Evolutionary conservation across 2,797 vertebrate species (phyloP).

Genomic region (Staurois parvus): DNA sequence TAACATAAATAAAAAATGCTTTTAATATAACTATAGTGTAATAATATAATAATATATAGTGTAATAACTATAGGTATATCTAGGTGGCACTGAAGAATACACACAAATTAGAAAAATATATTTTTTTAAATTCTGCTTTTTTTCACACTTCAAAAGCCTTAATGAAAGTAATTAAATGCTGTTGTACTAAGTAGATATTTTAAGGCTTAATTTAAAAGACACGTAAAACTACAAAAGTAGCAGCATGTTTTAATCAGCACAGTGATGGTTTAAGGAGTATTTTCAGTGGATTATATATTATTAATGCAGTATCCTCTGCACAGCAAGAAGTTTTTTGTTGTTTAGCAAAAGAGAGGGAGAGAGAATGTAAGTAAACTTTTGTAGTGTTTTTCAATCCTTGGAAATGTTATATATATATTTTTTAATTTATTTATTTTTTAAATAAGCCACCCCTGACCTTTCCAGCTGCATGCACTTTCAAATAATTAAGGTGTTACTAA

Average conservation of each 20-base stretch:
- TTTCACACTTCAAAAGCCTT: conserved; percentile 18
- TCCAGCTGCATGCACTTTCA: too few relatives aligned
- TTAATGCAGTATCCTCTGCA: background rate
- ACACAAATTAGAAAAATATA: conserved; percentile 5
- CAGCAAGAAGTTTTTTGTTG: too few relatives aligned
- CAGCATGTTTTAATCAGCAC: background rate
- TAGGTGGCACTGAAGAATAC: background rate
- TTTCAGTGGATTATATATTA: conserved; percentile 1
- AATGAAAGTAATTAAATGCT: conserved; percentile 23
- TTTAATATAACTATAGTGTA: background rate
- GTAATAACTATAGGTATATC: background rate
- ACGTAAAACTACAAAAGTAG: background rate
- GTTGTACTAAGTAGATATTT: background rate
- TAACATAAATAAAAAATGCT: conserved; percentile 26
- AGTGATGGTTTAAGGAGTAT: too few relatives aligned
- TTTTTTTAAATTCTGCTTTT: background rate
- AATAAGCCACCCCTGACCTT: too few relatives aligned
- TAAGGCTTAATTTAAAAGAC: conserved; percentile 13
- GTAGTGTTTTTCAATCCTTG: too few relatives aligned
- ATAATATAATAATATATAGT: too few relatives aligned
- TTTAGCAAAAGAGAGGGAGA: too few relatives aligned
- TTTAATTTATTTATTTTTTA: too few relatives aligned
- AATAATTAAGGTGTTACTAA: too few relatives aligned
- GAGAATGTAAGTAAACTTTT: too few relatives aligned
- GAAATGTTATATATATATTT: too few relatives aligned